A percentile compares a stretch with the other conserved stretches of the same genome.
Conservation (phyloP, 2,113 vertebrate genomes). For the Nyctereutes procyonoides region DNA sequence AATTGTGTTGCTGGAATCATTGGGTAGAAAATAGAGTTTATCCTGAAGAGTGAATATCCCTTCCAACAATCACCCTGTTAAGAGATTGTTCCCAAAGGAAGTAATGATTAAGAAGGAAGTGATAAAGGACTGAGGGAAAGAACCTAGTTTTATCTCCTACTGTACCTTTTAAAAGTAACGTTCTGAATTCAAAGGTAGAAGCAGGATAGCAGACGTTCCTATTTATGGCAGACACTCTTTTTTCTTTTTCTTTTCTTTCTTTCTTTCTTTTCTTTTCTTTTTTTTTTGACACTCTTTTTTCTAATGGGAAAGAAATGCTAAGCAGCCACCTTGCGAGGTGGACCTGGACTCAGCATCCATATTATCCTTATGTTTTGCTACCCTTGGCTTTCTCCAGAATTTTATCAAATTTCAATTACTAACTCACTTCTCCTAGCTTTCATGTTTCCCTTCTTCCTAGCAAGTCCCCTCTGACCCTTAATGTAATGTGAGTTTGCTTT, state of each 20-base stretch:
- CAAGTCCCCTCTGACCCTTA: background rate
- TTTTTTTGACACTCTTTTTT: background rate
- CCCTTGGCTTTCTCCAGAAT: background rate
- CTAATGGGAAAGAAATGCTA: background rate
- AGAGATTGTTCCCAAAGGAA: background rate
- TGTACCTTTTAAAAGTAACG: background rate
- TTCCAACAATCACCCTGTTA: background rate
- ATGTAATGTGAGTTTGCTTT: background rate
- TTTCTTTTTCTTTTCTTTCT: background rate
- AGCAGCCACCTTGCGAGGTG: background rate
- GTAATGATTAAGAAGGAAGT: background rate
- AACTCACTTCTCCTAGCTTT: background rate
- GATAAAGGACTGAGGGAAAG: background rate
- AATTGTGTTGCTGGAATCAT: background rate
- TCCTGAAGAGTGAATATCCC: background rate
- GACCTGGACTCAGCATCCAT: rapidly evolving
- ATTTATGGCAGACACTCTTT: background rate
- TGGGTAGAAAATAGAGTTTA: background rate
- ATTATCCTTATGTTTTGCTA: background rate
- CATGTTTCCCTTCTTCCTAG: background rate
- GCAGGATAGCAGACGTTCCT: background rate
- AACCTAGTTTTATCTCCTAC: background rate
- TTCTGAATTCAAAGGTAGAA: background rate
- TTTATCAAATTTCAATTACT: background rate
- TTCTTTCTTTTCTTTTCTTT: too few relatives aligned